Evolutionary conservation across 1,140 invertebrate genomes (phyloP), one percentile per base, ranked within the genome.

Genomic region (Contarinia nasturtii): DNA sequence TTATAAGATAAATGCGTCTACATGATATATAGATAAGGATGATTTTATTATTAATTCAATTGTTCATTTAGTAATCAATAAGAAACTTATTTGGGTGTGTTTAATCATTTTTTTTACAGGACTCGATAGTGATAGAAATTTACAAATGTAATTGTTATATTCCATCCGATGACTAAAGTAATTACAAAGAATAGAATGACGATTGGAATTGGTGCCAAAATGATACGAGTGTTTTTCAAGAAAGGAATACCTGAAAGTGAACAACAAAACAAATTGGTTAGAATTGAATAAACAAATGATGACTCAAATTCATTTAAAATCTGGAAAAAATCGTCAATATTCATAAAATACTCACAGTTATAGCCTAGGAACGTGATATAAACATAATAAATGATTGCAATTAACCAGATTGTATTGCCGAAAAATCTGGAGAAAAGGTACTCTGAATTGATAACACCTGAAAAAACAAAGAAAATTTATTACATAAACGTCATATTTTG

Each of bases 311-410:
- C 36, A 27, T 49, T 44, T 43, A 15, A 41, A 17, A 15, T n/a
- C n/a, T n/a, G n/a, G n/a, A n/a, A n/a, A n/a, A n/a, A n/a, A n/a
- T n/a, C n/a, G n/a, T n/a, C n/a, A n/a, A n/a, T n/a, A n/a, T n/a
- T n/a, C n/a, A n/a, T n/a, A 41, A 43, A 59, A 41, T 56, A 75
- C 82, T 80, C 65, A 92, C 88, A 88, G 66, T 86, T 93, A 63
- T 97, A 98, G 52, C 95, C 95, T 50, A 98, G 73, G 65, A 98
- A 98, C 43, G 93, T 96, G 52, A 98, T 96, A 60, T 98, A 98
- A 49, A 94, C 70, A 58, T 98, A 98, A 64, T 98, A 98, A 48
- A 79, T 70, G 49, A 88, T 67, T 27, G 88, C 89, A 46, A 93
- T 74, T 15, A 97, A 70, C 92, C 92, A 98, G 52, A 97, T 77